Base-by-base conservation (phyloP, 2,888 invertebrate genomes). In the Diaphora mendica region DNA sequence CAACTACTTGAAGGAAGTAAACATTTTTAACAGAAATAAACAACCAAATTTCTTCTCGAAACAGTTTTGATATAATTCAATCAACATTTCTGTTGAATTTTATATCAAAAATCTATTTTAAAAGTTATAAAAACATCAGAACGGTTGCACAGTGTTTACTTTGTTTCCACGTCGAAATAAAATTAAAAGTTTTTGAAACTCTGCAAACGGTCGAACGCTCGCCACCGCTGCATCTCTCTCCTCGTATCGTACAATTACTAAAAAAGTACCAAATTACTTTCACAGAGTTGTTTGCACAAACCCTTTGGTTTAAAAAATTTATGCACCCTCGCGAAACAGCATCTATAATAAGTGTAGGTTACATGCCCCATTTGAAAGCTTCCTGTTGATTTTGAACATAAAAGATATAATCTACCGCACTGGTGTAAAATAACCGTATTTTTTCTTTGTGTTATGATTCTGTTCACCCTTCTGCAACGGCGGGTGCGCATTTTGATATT, bases 381-480 rank as follows among this genome's bases (percentile, higher is more conserved):
- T 95, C 95, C 95, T 95, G 95, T 95, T 95, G 95, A 95, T 94
- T 95, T 95, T 95, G 88, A 92, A 90, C 92, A 94, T 94, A 93
- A 95, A 94, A 93, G 95, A 95, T 95, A 94, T 94, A 94, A 95
- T 95, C 95, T 95, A 95, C 95, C 95, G 89, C 95, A 93, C 87
- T 94, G 91, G 95, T 94, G 95, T 95, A 95, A 95, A 95, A 95
- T 95, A 95, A 94, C 92, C 92, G 93, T 94, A 93, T 92, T 92
- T 94, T 94, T 93, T 93, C 89, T 93, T 94, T 95, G 94, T 95
- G 90, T 92, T 93, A 93, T 93, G 93, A 92, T 91, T 89, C 84
- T 87, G 88, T 81, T 87, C 90, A 89, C 94, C 94, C 95, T 91
- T 92, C 87, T 86, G 82, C 86, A 86, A 81, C 86, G 85, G 86